Conservation (phyloP, 2,888 invertebrate species). For the Chloroclystis v-ata region DNA sequence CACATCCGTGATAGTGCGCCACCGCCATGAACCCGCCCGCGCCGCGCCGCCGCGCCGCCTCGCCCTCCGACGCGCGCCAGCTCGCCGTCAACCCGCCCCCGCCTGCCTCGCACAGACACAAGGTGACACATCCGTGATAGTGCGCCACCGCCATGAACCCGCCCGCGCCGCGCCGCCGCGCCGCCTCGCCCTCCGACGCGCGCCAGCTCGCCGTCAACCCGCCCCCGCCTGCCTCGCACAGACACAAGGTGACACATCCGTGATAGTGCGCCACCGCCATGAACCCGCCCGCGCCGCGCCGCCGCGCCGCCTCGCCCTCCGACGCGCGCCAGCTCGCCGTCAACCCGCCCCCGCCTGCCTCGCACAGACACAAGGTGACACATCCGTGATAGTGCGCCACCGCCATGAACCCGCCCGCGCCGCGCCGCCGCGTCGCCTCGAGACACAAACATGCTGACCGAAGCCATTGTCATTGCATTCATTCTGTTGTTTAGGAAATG, state of each 20-base stretch:
- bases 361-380: constrained; percentile 68
- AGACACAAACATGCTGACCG: constrained; percentile 82
- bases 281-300: constrained; percentile 80
- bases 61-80: constrained; percentile 67
- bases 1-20: constrained; percentile 51
- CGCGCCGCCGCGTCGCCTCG: neutral
- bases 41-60: constrained; percentile 75
- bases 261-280: constrained; percentile 79
- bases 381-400: constrained; percentile 67
- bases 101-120: constrained; percentile 68
- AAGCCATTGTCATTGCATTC: no score
- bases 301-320: neutral
- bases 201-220: constrained; percentile 78
- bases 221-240: constrained; percentile 72
- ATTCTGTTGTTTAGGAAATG: no score
- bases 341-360: constrained; percentile 77
- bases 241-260: constrained; percentile 59
- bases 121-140: constrained; percentile 42
- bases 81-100: constrained; percentile 80
- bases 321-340: constrained; percentile 55
- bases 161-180: constrained; percentile 81
- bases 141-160: constrained; percentile 86
- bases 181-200: constrained; percentile 66
- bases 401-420: constrained; percentile 84
- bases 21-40: constrained; percentile 87